Evolutionary conservation across 1,140 invertebrate genomes (phyloP), one percentile per base, ranked within the genome.

Genomic region (Papilio xuthus): DNA sequence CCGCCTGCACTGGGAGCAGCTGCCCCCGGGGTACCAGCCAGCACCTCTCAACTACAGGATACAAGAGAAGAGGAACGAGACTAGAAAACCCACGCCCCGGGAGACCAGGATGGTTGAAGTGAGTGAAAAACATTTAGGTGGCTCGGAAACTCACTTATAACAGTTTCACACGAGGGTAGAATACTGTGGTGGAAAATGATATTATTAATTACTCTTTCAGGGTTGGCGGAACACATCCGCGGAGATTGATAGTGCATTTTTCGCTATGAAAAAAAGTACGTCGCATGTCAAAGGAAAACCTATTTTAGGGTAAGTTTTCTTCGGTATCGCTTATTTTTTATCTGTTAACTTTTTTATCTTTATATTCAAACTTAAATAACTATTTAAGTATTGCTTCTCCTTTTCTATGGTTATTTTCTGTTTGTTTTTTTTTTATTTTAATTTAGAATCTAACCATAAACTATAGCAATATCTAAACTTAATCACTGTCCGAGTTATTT

Each of bases 1-100:
- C 4, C 96, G 96, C 85, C 92, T 99, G 10, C 92, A 97, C 0
- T 99, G 97, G 94, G 98, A 97, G 84, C 93, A 97, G 84, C 96
- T 98, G 0, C 99, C 99, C 23, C 98, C 98, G 2, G 96, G 94
- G n/a, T 83, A 95, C 37, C 81, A 94, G 28, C 85, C 88, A 0
- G 69, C 78, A 4, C 83, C 86, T 0, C 8, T 86, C 18, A 84
- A 89, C 10, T 79, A 82, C 0, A 56, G 85, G 32, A 77, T 85
- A 83, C 94, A 44, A 92, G 95, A 79, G 10, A 86, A 75, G 70
- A 84, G 42, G 73, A 85, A 80, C 47, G 85, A 88, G 9, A 84
- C 84, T 28, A 87, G 91, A 80, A 92, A 91, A 77, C 90, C 90
- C 12, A 93, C 90, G 32, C 92, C 90, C 0, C 82, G 86, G 23